Evolutionary conservation across 2,888 invertebrate genomes (phyloP).

Genomic region (Epirrita christyi): DNA sequence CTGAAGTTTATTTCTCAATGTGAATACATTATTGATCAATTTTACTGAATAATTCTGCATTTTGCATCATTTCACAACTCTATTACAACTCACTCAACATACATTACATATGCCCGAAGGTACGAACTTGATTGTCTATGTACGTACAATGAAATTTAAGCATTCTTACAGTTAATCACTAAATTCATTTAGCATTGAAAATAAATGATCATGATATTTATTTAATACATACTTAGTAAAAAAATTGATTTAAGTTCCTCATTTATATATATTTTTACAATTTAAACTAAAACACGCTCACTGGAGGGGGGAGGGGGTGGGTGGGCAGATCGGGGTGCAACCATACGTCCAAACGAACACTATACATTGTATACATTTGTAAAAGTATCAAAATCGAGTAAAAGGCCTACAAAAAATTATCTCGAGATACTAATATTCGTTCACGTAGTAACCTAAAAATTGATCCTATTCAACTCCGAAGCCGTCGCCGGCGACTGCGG

Average conservation of each 20-base stretch:
- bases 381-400: conserved; percentile 86
- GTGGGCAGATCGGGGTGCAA: conserved; percentile 69
- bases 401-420: conserved; percentile 85
- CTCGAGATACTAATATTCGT: conserved; percentile 83
- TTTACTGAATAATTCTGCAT: conserved; percentile 62
- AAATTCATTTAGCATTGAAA: conserved; percentile 81
- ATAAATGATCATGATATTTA: conserved; percentile 77
- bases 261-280: conserved; percentile 72
- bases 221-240: conserved; percentile 53
- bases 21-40: conserved; percentile 80
- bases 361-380: conserved; percentile 85
- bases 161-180: conserved; percentile 79
- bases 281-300: conserved; percentile 79
- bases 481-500: conserved; percentile 43
- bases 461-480: conserved; percentile 73
- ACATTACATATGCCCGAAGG: conserved; percentile 71
- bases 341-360: conserved; percentile 81
- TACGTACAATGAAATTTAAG: conserved; percentile 82
- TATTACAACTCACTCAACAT: conserved; percentile 77
- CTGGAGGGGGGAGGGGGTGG: conserved; percentile 61
- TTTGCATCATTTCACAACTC: conserved; percentile 71
- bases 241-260: conserved; percentile 80
- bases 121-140: conserved; percentile 56
- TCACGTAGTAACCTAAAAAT: conserved; percentile 82
- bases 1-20: conserved; percentile 83